These are phyloP conservation scores for Chalcis sispes DNA, from an alignment of 2,888 invertebrate genomes.

Conservation along the genomic window DNA sequence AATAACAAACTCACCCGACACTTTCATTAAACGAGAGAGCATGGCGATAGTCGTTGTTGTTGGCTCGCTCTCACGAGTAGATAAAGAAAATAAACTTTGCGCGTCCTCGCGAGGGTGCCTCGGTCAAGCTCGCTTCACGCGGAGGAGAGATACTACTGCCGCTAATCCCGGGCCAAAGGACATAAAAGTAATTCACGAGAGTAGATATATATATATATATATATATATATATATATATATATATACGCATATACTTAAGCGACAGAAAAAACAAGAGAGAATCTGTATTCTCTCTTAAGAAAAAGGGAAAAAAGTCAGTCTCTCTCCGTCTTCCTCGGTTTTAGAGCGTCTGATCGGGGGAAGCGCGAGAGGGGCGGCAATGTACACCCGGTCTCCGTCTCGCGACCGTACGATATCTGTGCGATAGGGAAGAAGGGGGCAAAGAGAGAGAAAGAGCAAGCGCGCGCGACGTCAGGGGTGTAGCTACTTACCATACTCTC, in stretches of 20 bases:
- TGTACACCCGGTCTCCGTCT: slow-evolving; percentile 51
- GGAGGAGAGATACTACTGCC: too few species aligned
- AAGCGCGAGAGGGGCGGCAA: slow-evolving; percentile 61
- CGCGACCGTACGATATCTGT: slow-evolving; percentile 23
- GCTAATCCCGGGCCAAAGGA: slow-evolving; percentile 40
- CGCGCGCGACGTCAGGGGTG: slow-evolving; percentile 68
- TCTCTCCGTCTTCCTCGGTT: too few species aligned
- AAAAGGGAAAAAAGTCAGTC: slow-evolving; percentile 45
- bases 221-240: too few species aligned
- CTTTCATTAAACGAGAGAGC: slow-evolving; percentile 17
- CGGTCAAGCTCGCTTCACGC: slow-evolving; percentile 8
- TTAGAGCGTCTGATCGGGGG: too few species aligned
- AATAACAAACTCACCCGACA: slow-evolving; percentile 20
- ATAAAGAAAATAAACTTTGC: slow-evolving; percentile 40
- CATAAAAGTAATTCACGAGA: slow-evolving; percentile 56
- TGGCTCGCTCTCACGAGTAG: slow-evolving; percentile 19
- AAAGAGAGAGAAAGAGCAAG: slow-evolving; percentile 44
- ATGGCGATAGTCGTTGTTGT: too few species aligned
- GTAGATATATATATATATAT: too few species aligned
- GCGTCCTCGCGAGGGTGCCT: background rate
- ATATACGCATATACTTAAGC: too few species aligned
- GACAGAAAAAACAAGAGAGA: too few species aligned
- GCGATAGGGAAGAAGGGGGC: slow-evolving; percentile 61
- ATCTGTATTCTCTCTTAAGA: too few species aligned
- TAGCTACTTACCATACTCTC: slow-evolving; percentile 74